Conservation (phyloP, 2,888 invertebrate genomes). For the Drosophila nr. perissopoda region DNA sequence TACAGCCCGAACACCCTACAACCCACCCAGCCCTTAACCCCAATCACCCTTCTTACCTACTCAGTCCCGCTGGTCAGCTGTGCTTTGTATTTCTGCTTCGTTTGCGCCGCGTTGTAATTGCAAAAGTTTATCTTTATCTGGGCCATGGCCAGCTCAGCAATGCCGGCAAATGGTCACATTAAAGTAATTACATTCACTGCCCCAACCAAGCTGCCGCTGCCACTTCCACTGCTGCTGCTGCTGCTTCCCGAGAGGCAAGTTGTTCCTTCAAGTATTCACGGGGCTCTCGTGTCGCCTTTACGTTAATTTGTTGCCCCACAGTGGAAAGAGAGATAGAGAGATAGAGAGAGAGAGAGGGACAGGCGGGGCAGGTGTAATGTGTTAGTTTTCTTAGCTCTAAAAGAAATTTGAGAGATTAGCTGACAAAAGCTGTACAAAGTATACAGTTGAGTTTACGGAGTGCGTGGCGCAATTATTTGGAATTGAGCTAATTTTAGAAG, state of each 20-base stretch:
- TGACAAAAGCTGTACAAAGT: conserved; percentile 14
- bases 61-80: conserved; percentile 8
- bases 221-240: background rate
- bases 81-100: conserved; percentile 70
- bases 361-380: background rate
- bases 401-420: conserved; percentile 28
- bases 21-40: background rate
- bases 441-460: conserved; percentile 9
- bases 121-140: conserved; percentile 80
- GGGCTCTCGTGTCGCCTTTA: conserved; percentile 4
- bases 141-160: conserved; percentile 57
- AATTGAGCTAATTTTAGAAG: background rate
- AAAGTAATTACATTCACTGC: conserved; percentile 62
- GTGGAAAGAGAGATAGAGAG: too few species aligned
- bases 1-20: conserved; percentile 15
- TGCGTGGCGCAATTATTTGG: conserved; percentile 3
- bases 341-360: background rate
- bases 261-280: conserved; percentile 22
- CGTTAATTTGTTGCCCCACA: conserved; percentile 20
- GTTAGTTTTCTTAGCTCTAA: conserved; percentile 17
- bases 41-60: background rate
- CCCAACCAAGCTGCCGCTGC: conserved; percentile 29
- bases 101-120: conserved; percentile 74
- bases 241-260: conserved; percentile 3
- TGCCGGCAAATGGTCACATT: conserved; percentile 66